Evolutionary conservation across 2,888 invertebrate species (phyloP), one percentile per base, ranked within the genome.

Genomic region (Anoplius nigerrimus): DNA sequence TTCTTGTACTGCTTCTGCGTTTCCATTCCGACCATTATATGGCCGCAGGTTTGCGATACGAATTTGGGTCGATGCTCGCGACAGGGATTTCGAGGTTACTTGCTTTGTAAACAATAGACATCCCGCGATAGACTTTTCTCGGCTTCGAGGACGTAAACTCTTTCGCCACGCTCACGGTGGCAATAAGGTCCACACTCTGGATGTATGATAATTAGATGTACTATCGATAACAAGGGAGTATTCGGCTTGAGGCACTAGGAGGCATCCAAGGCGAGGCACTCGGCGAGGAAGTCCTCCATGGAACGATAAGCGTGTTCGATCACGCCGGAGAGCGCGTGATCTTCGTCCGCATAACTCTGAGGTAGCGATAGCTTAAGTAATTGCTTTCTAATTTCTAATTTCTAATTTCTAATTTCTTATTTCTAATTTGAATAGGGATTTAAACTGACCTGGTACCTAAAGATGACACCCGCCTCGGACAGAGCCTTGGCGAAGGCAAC

Each of bases 301-400:
- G 96, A 96, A 85, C 94, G 93, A 90, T 97, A 97, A 80, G 97
- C 94, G 90, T 98, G 97, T 88, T 96, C 95, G 84, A 95, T 92
- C 74, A 96, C 97, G 66, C 96, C 96, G 79, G 91, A 90, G 73
- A 97, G 90, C 81, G 94, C 93, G 89, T 97, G 97, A 72, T 95
- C 96, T 90, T 97, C 96, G 89, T 97, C 96, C 59, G 97, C 96
- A 89, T 98, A 98, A 78, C 96, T 95, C 97, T 97, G 91, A 2
- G 34, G 6, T 24, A 34, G 34, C 6, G 11, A 34, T 34, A 11
- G 6, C 2, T 24, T 24, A 24, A 24, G 6, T 2, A 24, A 4
- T 24, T 2, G 6, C 24, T 6, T 6, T 24, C 24, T 24, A 24
- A 24, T 24, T 24, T 24, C n/a, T n/a, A n/a, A n/a, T n/a, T n/a